A percentile compares a stretch with the other conserved stretches of the same genome.
phyloP scores from a whole-genome alignment of 37 sponge, comb jelly and placozoan genomes.

The Mnemiopsis leidyi region DNA sequence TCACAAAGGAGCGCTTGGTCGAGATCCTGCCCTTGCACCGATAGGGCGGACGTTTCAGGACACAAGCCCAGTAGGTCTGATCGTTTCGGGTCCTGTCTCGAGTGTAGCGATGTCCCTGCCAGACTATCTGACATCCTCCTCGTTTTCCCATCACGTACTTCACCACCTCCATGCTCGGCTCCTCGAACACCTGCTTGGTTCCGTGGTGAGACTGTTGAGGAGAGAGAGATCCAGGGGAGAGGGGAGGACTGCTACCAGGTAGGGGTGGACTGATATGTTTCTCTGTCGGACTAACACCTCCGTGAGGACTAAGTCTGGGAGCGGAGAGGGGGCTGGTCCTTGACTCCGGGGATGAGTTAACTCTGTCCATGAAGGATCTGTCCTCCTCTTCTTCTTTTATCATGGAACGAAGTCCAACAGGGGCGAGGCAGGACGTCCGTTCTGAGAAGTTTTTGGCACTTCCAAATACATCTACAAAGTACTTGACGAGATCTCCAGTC shows the following conservation, averaged over 20 bases:
- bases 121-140: constrained; percentile 64
- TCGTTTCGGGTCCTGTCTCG: constrained; percentile 52
- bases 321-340: not conserved
- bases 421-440: not conserved
- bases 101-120: constrained; percentile 65
- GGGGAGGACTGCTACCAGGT: not conserved
- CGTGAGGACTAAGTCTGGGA: not conserved
- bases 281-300: not conserved
- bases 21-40: constrained; percentile 61
- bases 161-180: constrained; percentile 53
- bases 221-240: not conserved
- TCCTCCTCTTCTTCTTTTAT: constrained; percentile 15
- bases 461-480: constrained; percentile 33
- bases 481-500: constrained; percentile 24
- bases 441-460: not conserved
- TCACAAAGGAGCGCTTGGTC: constrained; percentile 44
- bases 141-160: constrained; percentile 64
- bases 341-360: not conserved
- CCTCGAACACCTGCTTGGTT: constrained; percentile 45
- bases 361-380: not conserved
- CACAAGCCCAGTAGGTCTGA: constrained; percentile 64
- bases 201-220: constrained; percentile 39
- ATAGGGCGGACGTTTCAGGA: constrained; percentile 50
- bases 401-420: not conserved
- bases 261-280: not conserved